Conservation (phyloP, 2,113 vertebrate genomes). For the Xiphias gladius region DNA sequence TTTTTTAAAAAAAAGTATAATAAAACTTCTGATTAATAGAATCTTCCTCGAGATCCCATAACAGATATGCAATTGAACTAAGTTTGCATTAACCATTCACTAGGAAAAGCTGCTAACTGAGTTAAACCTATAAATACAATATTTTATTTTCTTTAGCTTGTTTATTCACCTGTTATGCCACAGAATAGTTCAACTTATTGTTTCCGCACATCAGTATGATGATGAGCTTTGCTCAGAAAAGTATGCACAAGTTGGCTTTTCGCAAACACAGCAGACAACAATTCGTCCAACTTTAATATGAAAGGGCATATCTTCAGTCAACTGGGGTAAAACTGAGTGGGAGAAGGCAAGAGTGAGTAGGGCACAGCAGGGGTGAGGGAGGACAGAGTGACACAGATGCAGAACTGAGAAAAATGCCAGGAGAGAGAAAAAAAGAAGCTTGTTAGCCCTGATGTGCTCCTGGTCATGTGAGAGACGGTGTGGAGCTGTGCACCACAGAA, state of each 20-base stretch:
- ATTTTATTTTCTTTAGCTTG: not conserved
- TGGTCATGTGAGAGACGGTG: conserved; percentile 63
- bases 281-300: conserved; percentile 1
- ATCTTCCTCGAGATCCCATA: not conserved
- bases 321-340: conserved; percentile 25
- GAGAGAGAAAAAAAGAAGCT: conserved; percentile 49
- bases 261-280: not conserved
- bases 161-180: not conserved
- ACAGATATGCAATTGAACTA: not conserved
- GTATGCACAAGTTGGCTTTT: not conserved
- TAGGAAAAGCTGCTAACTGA: not conserved
- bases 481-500: conserved; percentile 60
- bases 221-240: not conserved
- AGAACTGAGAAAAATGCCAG: conserved; percentile 60
- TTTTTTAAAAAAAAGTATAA: not conserved
- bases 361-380: conserved; percentile 31
- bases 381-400: conserved; percentile 52
- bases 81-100: not conserved
- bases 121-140: not conserved
- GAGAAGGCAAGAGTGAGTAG: conserved; percentile 15
- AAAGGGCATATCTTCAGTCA: conserved; percentile 35
- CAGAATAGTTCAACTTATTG: not conserved
- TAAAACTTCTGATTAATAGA: not conserved
- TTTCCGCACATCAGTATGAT: not conserved
- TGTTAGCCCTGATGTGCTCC: conserved; percentile 71